Conservation (phyloP, 2,888 invertebrate species). For the Crossocerus cetratus region DNA sequence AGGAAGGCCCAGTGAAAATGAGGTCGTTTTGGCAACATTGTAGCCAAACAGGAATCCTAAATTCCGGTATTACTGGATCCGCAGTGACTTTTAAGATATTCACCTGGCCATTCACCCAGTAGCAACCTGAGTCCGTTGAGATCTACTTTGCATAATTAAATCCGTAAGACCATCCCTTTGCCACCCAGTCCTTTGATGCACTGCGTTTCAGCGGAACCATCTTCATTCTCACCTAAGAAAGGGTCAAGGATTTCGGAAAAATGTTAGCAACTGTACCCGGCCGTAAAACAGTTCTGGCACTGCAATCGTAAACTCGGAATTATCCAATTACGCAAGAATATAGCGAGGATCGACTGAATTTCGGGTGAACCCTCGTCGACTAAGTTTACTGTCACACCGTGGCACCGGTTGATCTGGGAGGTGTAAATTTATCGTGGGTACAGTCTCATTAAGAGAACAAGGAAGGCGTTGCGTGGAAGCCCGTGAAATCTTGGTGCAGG, state of each 20-base stretch:
- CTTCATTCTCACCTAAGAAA: too few relatives aligned
- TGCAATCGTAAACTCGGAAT: too few relatives aligned
- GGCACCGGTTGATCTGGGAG: constrained; percentile 12
- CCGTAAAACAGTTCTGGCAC: too few relatives aligned
- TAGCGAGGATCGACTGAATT: not conserved
- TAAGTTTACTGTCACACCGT: constrained; percentile 7
- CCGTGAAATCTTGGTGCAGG: constrained; percentile 10
- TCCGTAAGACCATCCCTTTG: not conserved
- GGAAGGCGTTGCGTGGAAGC: constrained; percentile 23
- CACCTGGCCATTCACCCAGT: too few relatives aligned
- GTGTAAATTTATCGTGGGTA: constrained; percentile 38
- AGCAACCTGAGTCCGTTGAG: too few relatives aligned
- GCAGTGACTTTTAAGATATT: too few relatives aligned
- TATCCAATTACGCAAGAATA: too few relatives aligned
- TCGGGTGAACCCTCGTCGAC: constrained; percentile 5
- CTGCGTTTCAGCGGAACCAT: too few relatives aligned
- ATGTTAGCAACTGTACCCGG: too few relatives aligned
- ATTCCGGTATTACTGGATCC: constrained; percentile 29
- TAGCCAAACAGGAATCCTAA: constrained; percentile 27
- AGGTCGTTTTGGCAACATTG: constrained; percentile 11
- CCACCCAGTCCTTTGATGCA: too few relatives aligned
- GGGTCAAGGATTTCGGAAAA: too few relatives aligned
- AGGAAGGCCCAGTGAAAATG: constrained; percentile 15
- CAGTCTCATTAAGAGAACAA: constrained; percentile 38
- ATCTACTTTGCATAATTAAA: not conserved